phyloP scores from a whole-genome alignment of 1,140 invertebrate genomes.

The Phymorhynchus buccinoides region DNA sequence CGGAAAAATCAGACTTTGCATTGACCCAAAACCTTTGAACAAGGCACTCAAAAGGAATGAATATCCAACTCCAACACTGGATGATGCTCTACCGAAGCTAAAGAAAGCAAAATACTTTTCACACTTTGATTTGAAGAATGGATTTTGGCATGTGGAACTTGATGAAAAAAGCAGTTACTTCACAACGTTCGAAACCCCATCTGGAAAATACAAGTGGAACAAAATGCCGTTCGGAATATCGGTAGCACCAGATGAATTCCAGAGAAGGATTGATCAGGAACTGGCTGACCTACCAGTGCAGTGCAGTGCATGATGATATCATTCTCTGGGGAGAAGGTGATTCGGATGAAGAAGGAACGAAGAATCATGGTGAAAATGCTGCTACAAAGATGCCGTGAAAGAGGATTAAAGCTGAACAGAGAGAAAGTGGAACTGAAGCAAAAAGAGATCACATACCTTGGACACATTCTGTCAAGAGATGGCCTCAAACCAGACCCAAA shows the following conservation, averaged over 20 bases:
- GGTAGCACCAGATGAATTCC: constrained; percentile 15
- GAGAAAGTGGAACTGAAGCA: neutral
- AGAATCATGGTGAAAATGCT: neutral
- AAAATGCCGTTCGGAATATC: neutral
- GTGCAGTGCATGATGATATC: constrained; percentile 51
- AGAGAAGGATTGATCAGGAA: neutral
- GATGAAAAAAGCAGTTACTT: neutral
- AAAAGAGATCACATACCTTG: constrained; percentile 39
- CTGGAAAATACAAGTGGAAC: neutral
- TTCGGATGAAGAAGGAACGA: neutral
- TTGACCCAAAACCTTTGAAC: constrained; percentile 52
- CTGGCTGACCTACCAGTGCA: neutral
- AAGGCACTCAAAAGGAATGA: constrained; percentile 51
- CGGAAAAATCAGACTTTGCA: constrained; percentile 42
- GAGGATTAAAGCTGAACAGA: neutral
- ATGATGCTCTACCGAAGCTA: neutral
- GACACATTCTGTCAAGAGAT: constrained; percentile 38
- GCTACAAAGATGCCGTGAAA: neutral
- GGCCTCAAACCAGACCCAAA: neutral
- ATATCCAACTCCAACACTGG: constrained; percentile 21
- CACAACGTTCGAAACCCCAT: constrained; percentile 44
- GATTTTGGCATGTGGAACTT: neutral
- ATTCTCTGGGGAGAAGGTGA: constrained; percentile 57
- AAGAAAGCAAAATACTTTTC: neutral
- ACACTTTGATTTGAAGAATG: neutral